These are phyloP conservation scores for Sinocyclocheilus anophthalmus DNA, from an alignment of 2,113 vertebrate genomes.

Conservation along the genomic window DNA sequence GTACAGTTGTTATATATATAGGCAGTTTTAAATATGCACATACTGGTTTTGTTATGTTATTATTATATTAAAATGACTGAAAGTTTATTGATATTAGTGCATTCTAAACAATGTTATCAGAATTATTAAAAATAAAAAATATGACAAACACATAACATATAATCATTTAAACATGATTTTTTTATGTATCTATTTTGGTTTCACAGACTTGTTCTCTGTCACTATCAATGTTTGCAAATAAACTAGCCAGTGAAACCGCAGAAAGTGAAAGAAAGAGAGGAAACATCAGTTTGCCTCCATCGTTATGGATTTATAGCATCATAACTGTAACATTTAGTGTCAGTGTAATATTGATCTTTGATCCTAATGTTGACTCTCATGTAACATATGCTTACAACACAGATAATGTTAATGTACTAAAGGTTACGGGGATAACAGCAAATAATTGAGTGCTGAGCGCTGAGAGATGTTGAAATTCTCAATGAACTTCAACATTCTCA, in stretches of 20 bases:
- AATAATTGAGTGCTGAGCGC: neutral
- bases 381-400: neutral
- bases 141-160: no score
- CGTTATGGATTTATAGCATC: neutral
- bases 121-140: neutral
- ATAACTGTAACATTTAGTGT: neutral
- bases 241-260: neutral
- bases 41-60: no score
- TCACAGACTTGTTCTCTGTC: neutral
- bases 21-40: no score
- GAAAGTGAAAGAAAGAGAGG: neutral
- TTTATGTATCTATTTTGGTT: no score
- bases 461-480: neutral
- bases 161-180: no score
- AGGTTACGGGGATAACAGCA: neutral
- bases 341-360: neutral
- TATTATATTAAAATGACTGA: no score
- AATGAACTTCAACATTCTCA: neutral
- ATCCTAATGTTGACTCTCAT: neutral
- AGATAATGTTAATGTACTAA: neutral
- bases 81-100: no score
- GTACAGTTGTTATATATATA: neutral
- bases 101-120: neutral
- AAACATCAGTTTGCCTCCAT: neutral
- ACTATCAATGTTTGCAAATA: neutral